Percentiles rank a stretch among this genome's conserved stretches.
Evolutionary conservation across 92 coral and sea anemone genomes (phyloP).

Genomic region (Umimayanthus kanabou): DNA sequence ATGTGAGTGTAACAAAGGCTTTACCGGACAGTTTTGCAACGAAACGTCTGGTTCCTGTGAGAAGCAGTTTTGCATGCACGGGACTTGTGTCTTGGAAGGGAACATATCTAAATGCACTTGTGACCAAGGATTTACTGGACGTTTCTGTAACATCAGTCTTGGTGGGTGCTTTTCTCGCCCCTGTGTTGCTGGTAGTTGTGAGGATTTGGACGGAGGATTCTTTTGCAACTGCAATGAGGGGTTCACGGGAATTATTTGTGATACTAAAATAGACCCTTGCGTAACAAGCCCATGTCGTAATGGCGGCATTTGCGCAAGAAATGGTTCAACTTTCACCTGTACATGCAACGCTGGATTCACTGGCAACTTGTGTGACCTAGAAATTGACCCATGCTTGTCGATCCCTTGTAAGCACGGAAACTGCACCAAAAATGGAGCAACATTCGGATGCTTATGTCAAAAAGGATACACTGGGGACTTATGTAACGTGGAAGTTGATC

Average conservation of each 20-base stretch:
- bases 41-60: constrained; percentile 45
- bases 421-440: constrained; percentile 58
- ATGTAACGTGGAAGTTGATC: constrained; percentile 57
- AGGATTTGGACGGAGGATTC: constrained; percentile 48
- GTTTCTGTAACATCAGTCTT: constrained; percentile 55
- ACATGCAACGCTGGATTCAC: constrained; percentile 65
- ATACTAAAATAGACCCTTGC: constrained; percentile 59
- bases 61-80: constrained; percentile 64
- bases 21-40: constrained; percentile 62
- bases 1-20: constrained; percentile 66
- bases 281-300: constrained; percentile 59
- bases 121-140: constrained; percentile 57
- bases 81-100: constrained; percentile 51
- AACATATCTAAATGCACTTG: constrained; percentile 58
- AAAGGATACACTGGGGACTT: constrained; percentile 68
- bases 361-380: constrained; percentile 70
- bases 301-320: constrained; percentile 61
- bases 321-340: constrained; percentile 58
- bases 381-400: constrained; percentile 70
- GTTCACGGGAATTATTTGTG: constrained; percentile 73
- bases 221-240: constrained; percentile 72
- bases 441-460: constrained; percentile 67
- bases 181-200: constrained; percentile 77
- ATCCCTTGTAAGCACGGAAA: constrained; percentile 74
- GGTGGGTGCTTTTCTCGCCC: constrained; percentile 62